These are phyloP conservation scores for Vollenhovia emeryi DNA, from an alignment of 1,140 invertebrate genomes.

Conservation along the genomic window DNA sequence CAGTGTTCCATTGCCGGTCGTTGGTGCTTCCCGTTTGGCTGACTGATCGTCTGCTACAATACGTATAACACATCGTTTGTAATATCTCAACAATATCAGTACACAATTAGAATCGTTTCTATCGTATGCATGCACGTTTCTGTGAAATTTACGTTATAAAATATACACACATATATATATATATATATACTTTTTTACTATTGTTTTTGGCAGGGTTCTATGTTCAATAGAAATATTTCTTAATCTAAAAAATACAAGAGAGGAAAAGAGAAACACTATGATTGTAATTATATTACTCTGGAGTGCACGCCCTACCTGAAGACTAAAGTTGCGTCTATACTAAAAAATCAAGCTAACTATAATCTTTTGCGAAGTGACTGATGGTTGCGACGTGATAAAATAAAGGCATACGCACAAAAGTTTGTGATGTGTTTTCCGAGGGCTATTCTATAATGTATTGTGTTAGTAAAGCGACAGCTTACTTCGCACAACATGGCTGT, in stretches of 20 bases:
- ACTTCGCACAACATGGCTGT: slow-evolving; percentile 86
- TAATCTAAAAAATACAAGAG: neutral
- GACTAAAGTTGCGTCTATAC: neutral
- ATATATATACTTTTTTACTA: neutral
- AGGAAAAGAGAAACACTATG: slow-evolving; percentile 7
- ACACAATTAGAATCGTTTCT: neutral
- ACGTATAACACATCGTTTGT: neutral
- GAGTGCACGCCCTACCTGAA: slow-evolving; percentile 55
- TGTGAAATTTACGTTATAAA: neutral
- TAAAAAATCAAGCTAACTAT: slow-evolving; percentile 31
- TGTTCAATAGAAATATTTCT: neutral
- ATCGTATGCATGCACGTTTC: slow-evolving; percentile 1
- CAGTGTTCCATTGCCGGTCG: slow-evolving; percentile 74
- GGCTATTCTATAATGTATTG: slow-evolving; percentile 50
- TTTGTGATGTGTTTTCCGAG: neutral
- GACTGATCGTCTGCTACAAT: slow-evolving; percentile 73
- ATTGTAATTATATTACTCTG: neutral
- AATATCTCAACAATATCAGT: neutral
- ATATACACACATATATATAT: too few relatives aligned
- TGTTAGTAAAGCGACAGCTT: slow-evolving; percentile 84
- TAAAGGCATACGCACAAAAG: slow-evolving; percentile 1
- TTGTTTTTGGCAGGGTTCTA: neutral
- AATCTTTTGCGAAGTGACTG: slow-evolving; percentile 1
- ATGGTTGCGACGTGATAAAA: slow-evolving; percentile 3
- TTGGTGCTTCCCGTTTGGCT: slow-evolving; percentile 78